Base-by-base conservation (phyloP, 1,140 invertebrate species). In the Scaptodrosophila lebanonensis region DNA sequence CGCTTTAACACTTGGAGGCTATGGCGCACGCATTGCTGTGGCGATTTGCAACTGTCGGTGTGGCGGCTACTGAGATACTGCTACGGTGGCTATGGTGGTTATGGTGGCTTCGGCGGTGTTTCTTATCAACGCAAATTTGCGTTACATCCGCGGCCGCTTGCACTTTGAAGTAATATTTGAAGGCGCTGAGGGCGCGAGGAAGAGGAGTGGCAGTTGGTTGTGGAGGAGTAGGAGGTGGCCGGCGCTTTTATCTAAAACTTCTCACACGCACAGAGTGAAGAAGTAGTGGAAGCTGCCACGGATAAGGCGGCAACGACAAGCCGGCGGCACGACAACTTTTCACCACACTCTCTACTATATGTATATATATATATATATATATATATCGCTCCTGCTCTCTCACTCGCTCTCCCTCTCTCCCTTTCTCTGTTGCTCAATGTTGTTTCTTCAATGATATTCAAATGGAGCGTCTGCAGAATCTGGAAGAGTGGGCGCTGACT, bases 141-240 rank as follows among this genome's bases (percentile, higher is more conserved):
- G 44, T 43, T 36, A 45, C 70, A 63, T 61, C 45, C 29, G 36
- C 30, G 27, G 49, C 36, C 49, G 44, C 29, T 27, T 15, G 49
- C 59, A 61, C 75, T 77, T 77, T 79, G 73, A 77, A 68, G 73
- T 72, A 43, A n/a, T n/a, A n/a, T n/a, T n/a, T n/a, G n/a, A n/a
- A n/a, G n/a, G n/a, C n/a, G n/a, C n/a, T n/a, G n/a, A n/a, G n/a
- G n/a, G n/a, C n/a, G n/a, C n/a, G n/a, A n/a, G n/a, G n/a, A n/a
- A n/a, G n/a, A n/a, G n/a, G n/a, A n/a, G n/a, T n/a, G n/a, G n/a
- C n/a, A n/a, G n/a, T n/a, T n/a, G n/a, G n/a, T n/a, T n/a, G n/a
- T 51, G 45, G 27, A 59, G 50, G 50, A 35, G 30, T 51, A 42
- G 71, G 54, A 29, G 40, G 15, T 30, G 20, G 15, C 7, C 20